Evolutionary conservation across 2,888 invertebrate species (phyloP).

Genomic region (Paralinhomoeus sp.): DNA sequence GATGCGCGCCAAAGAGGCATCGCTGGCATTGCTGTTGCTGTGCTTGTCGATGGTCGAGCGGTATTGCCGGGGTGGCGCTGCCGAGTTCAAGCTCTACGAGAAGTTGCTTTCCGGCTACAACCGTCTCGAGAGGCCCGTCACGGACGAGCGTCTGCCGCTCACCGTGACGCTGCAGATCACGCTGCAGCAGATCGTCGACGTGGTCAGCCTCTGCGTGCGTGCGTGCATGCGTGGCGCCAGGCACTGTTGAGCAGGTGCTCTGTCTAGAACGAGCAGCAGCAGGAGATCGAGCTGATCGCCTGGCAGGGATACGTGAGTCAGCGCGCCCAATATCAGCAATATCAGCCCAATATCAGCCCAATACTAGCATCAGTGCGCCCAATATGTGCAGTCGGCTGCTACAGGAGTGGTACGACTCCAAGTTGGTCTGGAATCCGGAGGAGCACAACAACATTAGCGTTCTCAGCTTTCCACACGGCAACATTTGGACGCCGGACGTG

Average conservation of each 20-base stretch:
- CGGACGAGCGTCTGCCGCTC: conserved; percentile 26
- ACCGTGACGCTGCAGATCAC: conserved; percentile 27
- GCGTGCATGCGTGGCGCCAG: no score
- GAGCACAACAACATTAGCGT: conserved; percentile 6
- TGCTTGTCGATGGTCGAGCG: no score
- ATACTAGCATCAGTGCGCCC: conserved; percentile 55
- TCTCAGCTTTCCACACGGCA: conserved; percentile 51
- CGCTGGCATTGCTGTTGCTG: no score
- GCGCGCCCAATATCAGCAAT: conserved; percentile 63
- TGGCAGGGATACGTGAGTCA: conserved; percentile 6
- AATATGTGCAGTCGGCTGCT: conserved; percentile 35
- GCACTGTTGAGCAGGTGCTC: no score
- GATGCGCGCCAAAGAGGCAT: no score
- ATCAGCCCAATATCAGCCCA: conserved; percentile 92
- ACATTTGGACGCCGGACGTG: conserved; percentile 95
- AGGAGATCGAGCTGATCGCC: conserved; percentile 17
- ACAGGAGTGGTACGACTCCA: conserved; percentile 9
- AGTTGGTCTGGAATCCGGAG: conserved; percentile 14
- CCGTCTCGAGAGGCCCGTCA: conserved; percentile 28
- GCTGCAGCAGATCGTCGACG: conserved; percentile 32
- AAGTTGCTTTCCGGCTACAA: no score
- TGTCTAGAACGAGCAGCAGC: conserved; percentile 16
- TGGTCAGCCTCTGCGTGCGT: no score
- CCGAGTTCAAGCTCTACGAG: no score
- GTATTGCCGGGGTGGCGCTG: no score